A percentile compares a stretch with the other conserved stretches of the same genome.
phyloP scores from a whole-genome alignment of 2,113 vertebrate species.

The Poeciliopsis prolifica region DNA sequence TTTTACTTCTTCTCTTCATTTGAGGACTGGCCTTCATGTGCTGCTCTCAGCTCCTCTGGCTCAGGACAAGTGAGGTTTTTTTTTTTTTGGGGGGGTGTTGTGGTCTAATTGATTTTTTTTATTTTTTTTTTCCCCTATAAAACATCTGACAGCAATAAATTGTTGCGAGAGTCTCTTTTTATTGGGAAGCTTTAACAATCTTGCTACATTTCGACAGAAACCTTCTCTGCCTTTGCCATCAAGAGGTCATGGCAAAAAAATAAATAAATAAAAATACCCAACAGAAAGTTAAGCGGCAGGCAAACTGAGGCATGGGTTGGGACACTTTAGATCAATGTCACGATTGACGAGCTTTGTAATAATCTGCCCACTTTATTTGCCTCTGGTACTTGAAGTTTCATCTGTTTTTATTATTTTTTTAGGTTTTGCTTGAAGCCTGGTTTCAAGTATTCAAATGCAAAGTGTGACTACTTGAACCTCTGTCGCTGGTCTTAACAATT shows the following conservation, averaged over 20 bases:
- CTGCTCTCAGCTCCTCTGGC: no score
- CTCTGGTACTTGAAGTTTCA: no score
- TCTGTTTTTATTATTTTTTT: no score
- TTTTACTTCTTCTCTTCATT: no score
- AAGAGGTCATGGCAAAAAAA: background rate
- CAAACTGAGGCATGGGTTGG: background rate
- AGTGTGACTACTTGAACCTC: no score
- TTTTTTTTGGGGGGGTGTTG: background rate
- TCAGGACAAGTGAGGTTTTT: no score
- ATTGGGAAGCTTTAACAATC: background rate
- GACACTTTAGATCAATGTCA: no score
- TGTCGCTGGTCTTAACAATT: no score
- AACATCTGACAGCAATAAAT: background rate
- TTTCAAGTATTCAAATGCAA: no score
- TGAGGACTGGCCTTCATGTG: background rate
- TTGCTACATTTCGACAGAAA: background rate
- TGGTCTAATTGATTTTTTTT: background rate
- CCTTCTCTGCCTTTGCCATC: background rate
- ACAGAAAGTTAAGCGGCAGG: background rate
- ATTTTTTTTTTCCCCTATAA: background rate
- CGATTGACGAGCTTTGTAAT: background rate
- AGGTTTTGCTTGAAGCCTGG: no score
- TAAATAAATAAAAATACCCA: background rate
- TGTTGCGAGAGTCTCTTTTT: background rate
- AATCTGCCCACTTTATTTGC: background rate